These are phyloP conservation scores for Sericinus montela DNA, from an alignment of 2,888 invertebrate species.

Conservation along the genomic window DNA sequence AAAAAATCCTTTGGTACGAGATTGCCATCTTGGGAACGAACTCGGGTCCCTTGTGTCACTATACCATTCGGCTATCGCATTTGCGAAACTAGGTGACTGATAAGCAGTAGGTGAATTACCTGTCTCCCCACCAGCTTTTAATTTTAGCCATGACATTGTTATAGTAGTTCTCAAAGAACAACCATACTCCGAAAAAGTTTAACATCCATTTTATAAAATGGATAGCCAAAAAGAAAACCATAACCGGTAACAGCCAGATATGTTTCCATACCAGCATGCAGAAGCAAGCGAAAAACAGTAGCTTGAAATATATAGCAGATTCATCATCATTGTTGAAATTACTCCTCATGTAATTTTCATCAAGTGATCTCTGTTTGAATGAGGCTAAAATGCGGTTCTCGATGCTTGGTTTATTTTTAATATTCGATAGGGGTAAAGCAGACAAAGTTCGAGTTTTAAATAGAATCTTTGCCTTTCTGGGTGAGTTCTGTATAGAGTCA, in stretches of 20 bases:
- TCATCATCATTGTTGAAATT: constrained; percentile 73
- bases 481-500: constrained; percentile 48
- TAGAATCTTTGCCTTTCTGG: constrained; percentile 62
- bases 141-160: constrained; percentile 56
- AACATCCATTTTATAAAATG: constrained; percentile 79
- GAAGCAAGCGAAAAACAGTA: constrained; percentile 89
- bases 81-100: no score
- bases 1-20: no score
- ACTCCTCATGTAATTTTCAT: constrained; percentile 65
- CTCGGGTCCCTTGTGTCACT: no score
- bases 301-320: constrained; percentile 86
- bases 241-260: constrained; percentile 88
- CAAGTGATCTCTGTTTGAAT: constrained; percentile 60
- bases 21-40: no score
- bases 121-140: constrained; percentile 80
- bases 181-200: constrained; percentile 73
- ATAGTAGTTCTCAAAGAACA: constrained; percentile 67
- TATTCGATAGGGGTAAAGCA: constrained; percentile 56
- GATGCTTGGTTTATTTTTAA: constrained; percentile 49
- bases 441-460: constrained; percentile 71
- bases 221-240: constrained; percentile 87
- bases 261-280: constrained; percentile 93
- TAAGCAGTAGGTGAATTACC: constrained; percentile 47
- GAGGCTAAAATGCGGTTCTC: constrained; percentile 62
- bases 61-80: no score